Base-by-base conservation (phyloP, 2,888 invertebrate species). In the Drosophila atripex region DNA sequence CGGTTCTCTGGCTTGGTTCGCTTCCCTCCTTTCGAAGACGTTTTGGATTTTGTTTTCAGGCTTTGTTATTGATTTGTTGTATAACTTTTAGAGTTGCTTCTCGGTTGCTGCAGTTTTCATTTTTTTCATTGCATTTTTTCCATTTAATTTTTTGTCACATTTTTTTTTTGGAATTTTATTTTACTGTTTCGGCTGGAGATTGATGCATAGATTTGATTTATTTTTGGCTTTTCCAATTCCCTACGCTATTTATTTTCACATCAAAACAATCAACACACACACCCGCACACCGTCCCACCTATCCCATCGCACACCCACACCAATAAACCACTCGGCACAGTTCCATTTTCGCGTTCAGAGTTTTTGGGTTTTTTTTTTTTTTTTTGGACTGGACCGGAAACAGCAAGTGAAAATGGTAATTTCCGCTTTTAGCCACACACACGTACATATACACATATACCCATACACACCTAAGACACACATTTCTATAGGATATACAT, bases 351-450 rank as follows among this genome's bases (percentile, higher is more conserved):
- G 43, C 41, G 39, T 25, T 43, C n/a, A n/a, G 25, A 21, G 14
- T 32, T 35, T 16, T 12, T 50, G 18, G 3, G 28, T 21, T 47
- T 63, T 49, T 41, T 46, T 18, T 45, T 57, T 49, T 32, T 39
- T 39, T 21, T 45, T n/a, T 69, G 78, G 71, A 65, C 43, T 21
- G 43, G 58, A 76, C 78, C 88, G 85, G 88, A 85, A 85, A 86
- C 75, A 76, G 78, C 80, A 70, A 77, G 82, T 73, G 80, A 87
- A 89, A 89, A 88, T 80, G 72, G 74, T 77, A 85, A 88, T 89
- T 88, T 88, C 89, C 89, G 88, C 72, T 78, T 78, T 76, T 71
- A 71, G 72, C 75, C 64, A 66, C 71, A 63, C 63, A 63, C 52
- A 52, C 55, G 50, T 53, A 61, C 43, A 28, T 30, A 56, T 41